Evolutionary conservation across 2,797 vertebrate species (phyloP).

Genomic region (Taenioides sp.): DNA sequence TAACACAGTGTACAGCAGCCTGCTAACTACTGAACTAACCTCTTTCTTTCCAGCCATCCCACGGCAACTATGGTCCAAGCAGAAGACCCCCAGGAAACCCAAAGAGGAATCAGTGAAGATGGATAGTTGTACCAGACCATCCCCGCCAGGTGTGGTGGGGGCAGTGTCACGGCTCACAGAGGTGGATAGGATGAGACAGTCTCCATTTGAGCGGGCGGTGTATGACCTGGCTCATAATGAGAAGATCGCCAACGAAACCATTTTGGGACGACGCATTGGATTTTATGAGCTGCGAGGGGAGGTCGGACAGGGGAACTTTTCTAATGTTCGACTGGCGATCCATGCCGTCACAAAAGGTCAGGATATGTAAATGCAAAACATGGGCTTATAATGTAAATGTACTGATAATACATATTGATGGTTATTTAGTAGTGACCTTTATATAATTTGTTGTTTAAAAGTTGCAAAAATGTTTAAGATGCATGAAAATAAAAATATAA

Average conservation of each 20-base stretch:
- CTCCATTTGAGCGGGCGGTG: constrained; percentile 72
- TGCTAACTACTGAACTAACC: not conserved
- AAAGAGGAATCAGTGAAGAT: constrained; percentile 37
- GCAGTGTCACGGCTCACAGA: constrained; percentile 51
- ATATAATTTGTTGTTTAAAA: not conserved
- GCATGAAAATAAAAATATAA: not conserved
- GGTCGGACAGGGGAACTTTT: constrained; percentile 80
- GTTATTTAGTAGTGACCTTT: not conserved
- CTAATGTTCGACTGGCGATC: constrained; percentile 77
- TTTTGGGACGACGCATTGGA: constrained; percentile 71
- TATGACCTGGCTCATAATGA: constrained; percentile 78
- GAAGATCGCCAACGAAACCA: constrained; percentile 65
- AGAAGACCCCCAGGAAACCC: constrained; percentile 49
- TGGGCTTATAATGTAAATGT: not conserved
- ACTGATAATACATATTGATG: not conserved
- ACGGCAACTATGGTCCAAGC: constrained; percentile 56
- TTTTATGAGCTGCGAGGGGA: constrained; percentile 82
- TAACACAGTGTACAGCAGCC: not conserved
- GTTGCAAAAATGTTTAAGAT: not conserved
- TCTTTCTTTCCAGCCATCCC: constrained; percentile 54
- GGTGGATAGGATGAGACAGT: constrained; percentile 60
- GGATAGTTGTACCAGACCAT: constrained; percentile 29
- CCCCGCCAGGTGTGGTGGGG: not conserved
- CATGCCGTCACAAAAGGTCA: constrained; percentile 80
- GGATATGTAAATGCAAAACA: constrained; percentile 5